These are phyloP conservation scores for Aepyceros melampus DNA, from an alignment of 2,113 vertebrate genomes.

Conservation along the genomic window DNA sequence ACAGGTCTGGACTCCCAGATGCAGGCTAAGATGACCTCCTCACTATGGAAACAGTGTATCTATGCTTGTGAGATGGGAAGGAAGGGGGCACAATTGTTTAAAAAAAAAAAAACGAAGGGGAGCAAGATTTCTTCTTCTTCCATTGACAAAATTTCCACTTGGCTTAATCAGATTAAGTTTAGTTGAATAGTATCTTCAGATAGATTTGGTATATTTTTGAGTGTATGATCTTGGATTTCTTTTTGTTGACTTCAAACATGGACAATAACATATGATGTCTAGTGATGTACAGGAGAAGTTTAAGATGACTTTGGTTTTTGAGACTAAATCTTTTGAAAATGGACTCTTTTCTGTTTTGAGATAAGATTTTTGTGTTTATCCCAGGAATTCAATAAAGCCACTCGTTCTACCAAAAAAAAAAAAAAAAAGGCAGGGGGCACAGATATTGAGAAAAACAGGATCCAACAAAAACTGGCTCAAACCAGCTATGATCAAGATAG, in stretches of 20 bases:
- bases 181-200: background rate
- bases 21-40: too few relatives aligned
- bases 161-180: background rate
- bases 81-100: too few relatives aligned
- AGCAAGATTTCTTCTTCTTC: background rate
- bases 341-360: background rate
- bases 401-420: background rate
- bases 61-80: too few relatives aligned
- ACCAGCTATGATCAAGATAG: too few relatives aligned
- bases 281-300: background rate
- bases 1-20: too few relatives aligned
- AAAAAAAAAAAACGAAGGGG: too few relatives aligned
- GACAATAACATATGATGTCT: background rate
- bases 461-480: too few relatives aligned
- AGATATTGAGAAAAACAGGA: too few relatives aligned
- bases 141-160: background rate
- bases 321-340: background rate
- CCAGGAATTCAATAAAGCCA: background rate
- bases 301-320: background rate
- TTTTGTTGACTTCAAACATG: background rate
- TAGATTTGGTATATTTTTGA: background rate
- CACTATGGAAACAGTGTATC: too few relatives aligned
- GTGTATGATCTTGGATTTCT: background rate
- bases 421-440: too few relatives aligned
- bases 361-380: background rate